Percentiles rank a stretch among this genome's conserved stretches.
phyloP scores from a whole-genome alignment of 2,113 vertebrate genomes.

The Chionis minor region DNA sequence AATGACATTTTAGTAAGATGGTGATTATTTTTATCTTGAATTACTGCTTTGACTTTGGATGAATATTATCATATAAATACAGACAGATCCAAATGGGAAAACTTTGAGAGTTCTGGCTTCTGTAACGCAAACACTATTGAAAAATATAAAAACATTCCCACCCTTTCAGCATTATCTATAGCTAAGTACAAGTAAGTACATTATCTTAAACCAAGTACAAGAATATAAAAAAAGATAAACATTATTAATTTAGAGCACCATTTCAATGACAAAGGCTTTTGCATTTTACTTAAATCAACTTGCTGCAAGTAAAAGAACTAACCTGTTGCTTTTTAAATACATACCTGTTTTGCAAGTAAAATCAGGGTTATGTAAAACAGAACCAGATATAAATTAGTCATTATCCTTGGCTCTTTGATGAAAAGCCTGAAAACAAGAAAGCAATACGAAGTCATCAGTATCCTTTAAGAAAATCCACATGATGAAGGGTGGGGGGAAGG shows the following conservation, averaged over 20 bases:
- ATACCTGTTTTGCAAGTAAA: constrained; percentile 91
- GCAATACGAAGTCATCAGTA: background rate
- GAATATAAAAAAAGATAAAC: background rate
- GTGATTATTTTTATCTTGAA: background rate
- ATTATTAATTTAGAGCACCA: background rate
- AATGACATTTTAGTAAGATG: background rate
- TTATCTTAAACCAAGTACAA: background rate
- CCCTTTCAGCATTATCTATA: background rate
- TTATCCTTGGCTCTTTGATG: constrained; percentile 78
- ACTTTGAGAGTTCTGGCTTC: background rate
- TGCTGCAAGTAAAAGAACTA: background rate
- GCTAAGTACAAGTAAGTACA: background rate
- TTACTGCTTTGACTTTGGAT: background rate
- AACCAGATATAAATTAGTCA: constrained; percentile 87
- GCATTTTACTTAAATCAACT: background rate
- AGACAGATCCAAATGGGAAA: background rate
- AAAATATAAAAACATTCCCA: background rate
- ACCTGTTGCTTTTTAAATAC: background rate
- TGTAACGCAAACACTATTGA: background rate
- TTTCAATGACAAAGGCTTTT: background rate
- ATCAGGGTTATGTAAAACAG: constrained; percentile 90
- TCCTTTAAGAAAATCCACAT: background rate
- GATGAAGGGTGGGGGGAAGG: background rate
- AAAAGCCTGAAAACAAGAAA: constrained; percentile 60
- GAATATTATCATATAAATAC: background rate